These are phyloP conservation scores for Vesta saturnalis DNA, from an alignment of 2,888 invertebrate genomes.

Conservation along the genomic window DNA sequence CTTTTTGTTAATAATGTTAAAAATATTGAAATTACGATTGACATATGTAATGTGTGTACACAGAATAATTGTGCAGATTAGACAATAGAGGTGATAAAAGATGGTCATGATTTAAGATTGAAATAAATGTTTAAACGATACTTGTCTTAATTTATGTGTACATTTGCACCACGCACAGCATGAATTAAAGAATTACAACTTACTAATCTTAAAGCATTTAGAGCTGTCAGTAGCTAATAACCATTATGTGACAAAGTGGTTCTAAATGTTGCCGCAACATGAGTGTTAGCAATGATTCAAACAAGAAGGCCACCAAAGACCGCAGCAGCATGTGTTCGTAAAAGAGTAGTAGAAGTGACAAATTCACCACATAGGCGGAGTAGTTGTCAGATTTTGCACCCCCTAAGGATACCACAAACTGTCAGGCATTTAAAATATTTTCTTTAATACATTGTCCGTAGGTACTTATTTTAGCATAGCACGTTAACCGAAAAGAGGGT, in stretches of 20 bases:
- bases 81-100: too few species aligned
- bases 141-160: too few species aligned
- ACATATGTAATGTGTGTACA: too few species aligned
- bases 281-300: conserved; percentile 29
- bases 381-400: conserved; percentile 49
- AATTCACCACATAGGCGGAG: conserved; percentile 45
- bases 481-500: not conserved
- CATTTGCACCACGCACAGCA: too few species aligned
- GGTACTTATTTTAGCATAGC: too few species aligned
- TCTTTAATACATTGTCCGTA: not conserved
- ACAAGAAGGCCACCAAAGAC: conserved; percentile 26
- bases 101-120: too few species aligned
- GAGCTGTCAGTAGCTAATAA: conserved; percentile 1
- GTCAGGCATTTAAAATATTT: conserved; percentile 34
- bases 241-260: not conserved
- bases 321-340: conserved; percentile 15
- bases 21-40: too few species aligned
- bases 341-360: conserved; percentile 28
- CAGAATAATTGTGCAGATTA: too few species aligned
- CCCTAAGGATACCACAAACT: conserved; percentile 49
- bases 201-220: not conserved
- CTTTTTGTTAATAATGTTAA: too few species aligned
- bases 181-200: not conserved
- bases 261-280: conserved; percentile 22
- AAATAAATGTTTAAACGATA: too few species aligned